phyloP scores from a whole-genome alignment of 2,888 invertebrate genomes.

The Andrena flavipes region DNA sequence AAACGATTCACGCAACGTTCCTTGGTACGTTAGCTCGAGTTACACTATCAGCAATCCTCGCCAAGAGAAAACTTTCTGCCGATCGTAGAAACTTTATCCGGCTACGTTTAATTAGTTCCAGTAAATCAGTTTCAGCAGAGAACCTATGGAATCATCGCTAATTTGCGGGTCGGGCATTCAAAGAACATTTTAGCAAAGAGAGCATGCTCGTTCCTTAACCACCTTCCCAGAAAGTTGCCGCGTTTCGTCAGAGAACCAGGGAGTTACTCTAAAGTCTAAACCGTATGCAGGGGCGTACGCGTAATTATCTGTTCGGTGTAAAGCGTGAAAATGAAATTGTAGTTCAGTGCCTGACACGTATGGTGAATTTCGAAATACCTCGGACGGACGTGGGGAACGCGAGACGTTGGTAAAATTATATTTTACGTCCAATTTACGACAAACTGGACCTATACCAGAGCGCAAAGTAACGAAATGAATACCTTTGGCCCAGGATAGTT shows the following conservation, averaged over 20 bases:
- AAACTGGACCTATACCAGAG: neutral
- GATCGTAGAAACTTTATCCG: conserved; percentile 21
- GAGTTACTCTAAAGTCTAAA: neutral
- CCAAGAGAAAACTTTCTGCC: neutral
- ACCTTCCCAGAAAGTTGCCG: neutral
- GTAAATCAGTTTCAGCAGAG: conserved; percentile 10
- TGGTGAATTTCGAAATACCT: neutral
- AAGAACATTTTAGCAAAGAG: conserved; percentile 7
- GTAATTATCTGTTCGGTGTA: conserved; percentile 18
- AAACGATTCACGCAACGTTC: neutral
- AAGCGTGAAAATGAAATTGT: conserved; percentile 22
- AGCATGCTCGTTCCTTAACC: neutral
- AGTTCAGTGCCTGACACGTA: neutral
- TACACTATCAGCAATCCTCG: neutral
- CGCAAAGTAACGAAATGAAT: neutral
- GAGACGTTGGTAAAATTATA: conserved; percentile 21
- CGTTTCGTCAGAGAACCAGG: neutral
- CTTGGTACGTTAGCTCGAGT: no score
- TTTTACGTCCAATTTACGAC: conserved; percentile 30
- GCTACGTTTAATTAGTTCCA: conserved; percentile 25
- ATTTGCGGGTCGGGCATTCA: conserved; percentile 7
- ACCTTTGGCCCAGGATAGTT: conserved; percentile 3
- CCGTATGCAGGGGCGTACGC: neutral
- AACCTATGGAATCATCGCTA: neutral
- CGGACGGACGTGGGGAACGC: neutral